A percentile compares a stretch with the other conserved stretches of the same genome.
Conservation (phyloP, 2,888 invertebrate genomes). For the Ecliptopera silaceata region DNA sequence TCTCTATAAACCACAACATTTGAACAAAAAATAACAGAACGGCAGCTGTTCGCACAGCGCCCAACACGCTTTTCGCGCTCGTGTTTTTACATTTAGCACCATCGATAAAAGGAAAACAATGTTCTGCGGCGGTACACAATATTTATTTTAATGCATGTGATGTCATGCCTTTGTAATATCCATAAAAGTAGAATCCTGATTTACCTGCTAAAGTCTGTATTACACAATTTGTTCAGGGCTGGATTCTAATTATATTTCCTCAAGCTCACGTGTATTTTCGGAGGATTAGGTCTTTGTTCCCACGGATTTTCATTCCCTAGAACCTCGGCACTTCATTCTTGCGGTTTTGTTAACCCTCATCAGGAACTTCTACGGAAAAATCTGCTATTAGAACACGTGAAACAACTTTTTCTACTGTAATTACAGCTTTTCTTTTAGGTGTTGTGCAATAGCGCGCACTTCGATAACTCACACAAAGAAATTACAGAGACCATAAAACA, state of each 20-base stretch:
- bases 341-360: not conserved
- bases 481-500: too few relatives aligned
- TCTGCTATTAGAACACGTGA: not conserved
- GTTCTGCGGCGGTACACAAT: conserved; percentile 37
- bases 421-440: too few relatives aligned
- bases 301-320: not conserved
- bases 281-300: conserved; percentile 2
- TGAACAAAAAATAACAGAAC: not conserved
- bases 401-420: too few relatives aligned
- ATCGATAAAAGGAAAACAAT: conserved; percentile 50
- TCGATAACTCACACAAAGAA: too few relatives aligned
- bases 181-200: conserved; percentile 31
- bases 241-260: not conserved
- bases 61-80: conserved; percentile 26
- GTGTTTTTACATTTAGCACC: conserved; percentile 38
- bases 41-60: conserved; percentile 1
- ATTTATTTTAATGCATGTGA: conserved; percentile 47
- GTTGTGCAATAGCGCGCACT: too few relatives aligned
- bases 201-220: conserved; percentile 21
- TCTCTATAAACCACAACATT: not conserved
- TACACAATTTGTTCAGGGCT: not conserved
- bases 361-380: not conserved
- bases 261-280: conserved; percentile 3
- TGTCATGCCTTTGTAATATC: conserved; percentile 36
- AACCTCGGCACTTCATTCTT: not conserved